Evolutionary conservation across 92 coral and sea anemone genomes (phyloP).

Genomic region (Ricordea florida): DNA sequence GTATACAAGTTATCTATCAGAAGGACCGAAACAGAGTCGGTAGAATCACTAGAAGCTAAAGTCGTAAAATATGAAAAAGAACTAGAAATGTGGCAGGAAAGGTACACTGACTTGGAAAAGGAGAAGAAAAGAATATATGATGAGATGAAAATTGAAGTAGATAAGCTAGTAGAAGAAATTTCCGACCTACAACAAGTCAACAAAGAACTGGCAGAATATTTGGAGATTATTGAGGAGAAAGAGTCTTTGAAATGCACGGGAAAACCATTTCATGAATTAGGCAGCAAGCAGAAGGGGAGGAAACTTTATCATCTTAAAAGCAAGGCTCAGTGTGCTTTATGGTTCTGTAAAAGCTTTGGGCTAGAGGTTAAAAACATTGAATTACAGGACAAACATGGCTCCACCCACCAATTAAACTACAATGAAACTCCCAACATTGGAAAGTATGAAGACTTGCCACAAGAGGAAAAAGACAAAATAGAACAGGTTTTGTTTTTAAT

Average conservation of each 20-base stretch:
- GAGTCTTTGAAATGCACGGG: conserved; percentile 28
- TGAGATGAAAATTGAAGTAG: conserved; percentile 46
- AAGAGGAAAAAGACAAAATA: conserved; percentile 11
- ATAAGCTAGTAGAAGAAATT: conserved; percentile 34
- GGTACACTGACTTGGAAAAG: conserved; percentile 47
- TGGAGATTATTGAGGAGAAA: conserved; percentile 35
- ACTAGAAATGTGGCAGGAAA: conserved; percentile 32
- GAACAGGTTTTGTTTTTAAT: too few relatives aligned
- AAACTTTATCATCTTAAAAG: conserved; percentile 33
- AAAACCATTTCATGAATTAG: conserved; percentile 28
- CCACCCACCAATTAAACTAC: conserved; percentile 12
- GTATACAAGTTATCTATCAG: conserved; percentile 41
- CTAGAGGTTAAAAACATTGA: conserved; percentile 38
- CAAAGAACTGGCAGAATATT: conserved; percentile 53
- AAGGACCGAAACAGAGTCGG: conserved; percentile 58
- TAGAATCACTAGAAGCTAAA: conserved; percentile 37
- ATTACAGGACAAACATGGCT: conserved; percentile 27
- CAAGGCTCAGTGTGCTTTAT: conserved; percentile 62
- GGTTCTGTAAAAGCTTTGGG: conserved; percentile 65
- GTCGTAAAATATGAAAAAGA: conserved; percentile 34
- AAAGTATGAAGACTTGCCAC: background rate
- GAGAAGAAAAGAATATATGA: conserved; percentile 37
- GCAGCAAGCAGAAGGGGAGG: conserved; percentile 31
- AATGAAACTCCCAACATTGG: background rate
- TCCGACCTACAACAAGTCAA: conserved; percentile 35